Base-by-base conservation (phyloP, 92 coral and sea anemone genomes). In the Actinostola sp. region DNA sequence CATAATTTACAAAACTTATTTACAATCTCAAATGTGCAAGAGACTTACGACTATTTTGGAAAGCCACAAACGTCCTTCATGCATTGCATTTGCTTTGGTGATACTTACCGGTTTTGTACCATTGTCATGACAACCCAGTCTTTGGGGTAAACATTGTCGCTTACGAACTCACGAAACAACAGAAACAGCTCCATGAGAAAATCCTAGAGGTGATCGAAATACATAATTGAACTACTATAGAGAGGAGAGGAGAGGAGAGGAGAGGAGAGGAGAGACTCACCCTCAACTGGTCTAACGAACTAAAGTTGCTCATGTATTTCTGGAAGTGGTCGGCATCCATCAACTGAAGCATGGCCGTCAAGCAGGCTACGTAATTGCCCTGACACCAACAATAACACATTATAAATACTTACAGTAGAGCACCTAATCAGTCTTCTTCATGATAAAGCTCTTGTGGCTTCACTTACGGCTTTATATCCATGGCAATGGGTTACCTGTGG, bases 121-220 rank as follows among this genome's bases (percentile, higher is more conserved):
- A 95, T 95, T 32, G 89, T 88, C 99, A 95, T 95, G 44, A 92
- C 97, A 75, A 95, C 89, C 99, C 99, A 95, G 89, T 95, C 99
- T 48, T 72, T 92, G 31, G 97, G 99, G 38, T 91, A 95, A 60
- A 95, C 84, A 52, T 92, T 91, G 80, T 81, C 68, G 52, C 89
- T 85, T 15, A 95, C 94, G 39, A 95, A 83, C 46, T 95, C 97
- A 49, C 99, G 92, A 60, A 95, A 95, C 30, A 88, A 76, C 84
- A 95, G 77, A 71, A 95, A 95, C 44, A 95, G 72, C 41, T 89
- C 91, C 74, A 91, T 86, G 42, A 95, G 79, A 59, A 95, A 95
- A 50, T 95, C 95, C 98, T 94, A 52, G 21, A 41, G 44, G 51
- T 19, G 30, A 70, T 29, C 12, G 3, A 25, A 38, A 79, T 0